Evolutionary conservation across 2,113 vertebrate genomes (phyloP), one percentile per base, ranked within the genome.

Genomic region (Vireo altiloquus): DNA sequence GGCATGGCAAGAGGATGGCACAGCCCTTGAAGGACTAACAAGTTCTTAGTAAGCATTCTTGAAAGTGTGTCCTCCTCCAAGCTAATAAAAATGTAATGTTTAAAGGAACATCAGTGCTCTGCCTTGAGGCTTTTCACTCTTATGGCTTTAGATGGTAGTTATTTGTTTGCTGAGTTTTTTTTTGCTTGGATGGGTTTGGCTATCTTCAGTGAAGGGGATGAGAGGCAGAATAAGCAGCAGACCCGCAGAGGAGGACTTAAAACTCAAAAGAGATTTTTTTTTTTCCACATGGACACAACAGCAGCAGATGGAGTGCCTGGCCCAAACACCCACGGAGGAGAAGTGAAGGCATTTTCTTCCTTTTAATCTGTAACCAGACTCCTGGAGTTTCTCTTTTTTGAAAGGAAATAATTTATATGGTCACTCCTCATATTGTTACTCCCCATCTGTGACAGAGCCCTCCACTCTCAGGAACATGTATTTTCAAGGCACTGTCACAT

Each of bases 331-430:
- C 39, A 59, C 2, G 7, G 8, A 4, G 12, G n/a, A 74, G 57
- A 82, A n/a, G 9, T n/a, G 8, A 77, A 63, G 31, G 13, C 8
- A 6, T 76, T 46, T 82, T 56, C 30, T 79, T 20, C 24, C 40
- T 57, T 81, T 22, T n/a, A 6, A 60, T 40, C 59, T 31, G 13
- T 37, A 53, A 71, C 31, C 1, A 0, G 0, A 37, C 3, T 19
- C 24, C 54, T 89, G 50, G 22, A 77, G 31, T 33, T 49, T 57
- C 25, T 80, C 35, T 24, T 74, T 85, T 81, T 40, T 13, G 24
- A 33, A 75, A 86, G 11, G 5, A 69, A 76, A 68, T 4, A 11
- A 11, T 44, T 52, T 15, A 15, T 20, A n/a, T 14, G 14, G 13
- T 37, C 22, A 49, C 82, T 84, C 37, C 20, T 64, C 35, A 10